phyloP scores from a whole-genome alignment of 2,888 invertebrate species.

The Lepidocyrtoides sp. region DNA sequence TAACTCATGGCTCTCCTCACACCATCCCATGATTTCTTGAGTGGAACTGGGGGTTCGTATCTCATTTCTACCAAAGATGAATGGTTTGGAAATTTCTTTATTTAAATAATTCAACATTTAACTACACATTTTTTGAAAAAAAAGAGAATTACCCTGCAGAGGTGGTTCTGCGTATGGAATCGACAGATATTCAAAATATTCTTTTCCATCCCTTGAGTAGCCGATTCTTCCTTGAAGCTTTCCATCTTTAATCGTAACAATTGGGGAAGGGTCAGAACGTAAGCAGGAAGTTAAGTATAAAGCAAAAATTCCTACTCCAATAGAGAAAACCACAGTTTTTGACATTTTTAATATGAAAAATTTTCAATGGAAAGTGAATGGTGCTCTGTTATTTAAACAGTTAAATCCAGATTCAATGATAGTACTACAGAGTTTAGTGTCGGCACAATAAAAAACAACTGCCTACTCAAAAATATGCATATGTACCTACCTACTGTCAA shows the following conservation, averaged over 20 bases:
- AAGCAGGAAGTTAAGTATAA: conserved; percentile 16
- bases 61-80: no score
- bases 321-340: background rate
- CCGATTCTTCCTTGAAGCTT: conserved; percentile 73
- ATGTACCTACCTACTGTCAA: no score
- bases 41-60: conserved; percentile 77
- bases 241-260: conserved; percentile 76
- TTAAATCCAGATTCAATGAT: no score
- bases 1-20: conserved; percentile 63
- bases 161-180: conserved; percentile 76
- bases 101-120: no score
- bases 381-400: no score
- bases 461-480: no score
- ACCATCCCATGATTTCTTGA: conserved; percentile 68
- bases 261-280: conserved; percentile 39
- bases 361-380: no score
- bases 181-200: conserved; percentile 69
- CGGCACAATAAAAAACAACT: no score
- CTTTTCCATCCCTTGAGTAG: conserved; percentile 71
- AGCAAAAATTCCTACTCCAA: conserved; percentile 27
- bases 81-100: no score
- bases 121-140: no score
- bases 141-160: conserved; percentile 48
- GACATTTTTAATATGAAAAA: background rate
- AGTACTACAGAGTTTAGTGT: no score